Evolutionary conservation across 2,113 vertebrate genomes (phyloP), one percentile per base, ranked within the genome.

Genomic region (Corapipo altera): DNA sequence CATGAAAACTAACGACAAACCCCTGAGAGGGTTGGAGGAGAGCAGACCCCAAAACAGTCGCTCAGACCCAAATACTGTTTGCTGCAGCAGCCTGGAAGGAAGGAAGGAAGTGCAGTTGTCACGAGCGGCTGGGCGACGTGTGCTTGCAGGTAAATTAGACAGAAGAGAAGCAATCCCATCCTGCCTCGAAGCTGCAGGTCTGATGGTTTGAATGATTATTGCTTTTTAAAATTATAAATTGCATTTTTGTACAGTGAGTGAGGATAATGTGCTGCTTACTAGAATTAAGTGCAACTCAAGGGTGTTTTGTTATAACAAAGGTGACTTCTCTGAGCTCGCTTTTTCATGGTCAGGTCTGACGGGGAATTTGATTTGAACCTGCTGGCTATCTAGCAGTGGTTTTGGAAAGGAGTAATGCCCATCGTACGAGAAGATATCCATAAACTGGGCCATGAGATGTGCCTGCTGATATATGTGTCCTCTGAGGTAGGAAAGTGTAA

Each of bases 221-320:
- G 88, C 82, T 94, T 96, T 93, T 92, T 86, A 61, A 89, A 93
- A 93, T 83, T 81, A 81, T 44, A 75, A 89, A 94, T 83, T 57
- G 57, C 44, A 14, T 79, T 91, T 88, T 82, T 8, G 20, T 58
- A 64, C 84, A 37, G 61, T 0, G 0, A 57, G 62, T 33, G 61
- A 89, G 54, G 89, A 43, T 84, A 80, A 85, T 18, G 66, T 24
- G 59, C 66, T 75, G 69, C 82, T 77, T 91, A 59, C 89, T 26
- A 72, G 75, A 95, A 81, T 76, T 66, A 84, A 73, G 49, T 79
- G 57, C 64, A 92, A 78, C 77, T 87, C 65, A 55, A 27, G 65
- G 27, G 55, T 87, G 69, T 85, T 83, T 69, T 76, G 37, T 62
- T 92, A 43, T 5, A 93, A 86, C 78, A 88, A 81, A 95, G 88